Evolutionary conservation across 2,797 vertebrate genomes (phyloP).

Genomic region (Cyprinodon diabolis): DNA sequence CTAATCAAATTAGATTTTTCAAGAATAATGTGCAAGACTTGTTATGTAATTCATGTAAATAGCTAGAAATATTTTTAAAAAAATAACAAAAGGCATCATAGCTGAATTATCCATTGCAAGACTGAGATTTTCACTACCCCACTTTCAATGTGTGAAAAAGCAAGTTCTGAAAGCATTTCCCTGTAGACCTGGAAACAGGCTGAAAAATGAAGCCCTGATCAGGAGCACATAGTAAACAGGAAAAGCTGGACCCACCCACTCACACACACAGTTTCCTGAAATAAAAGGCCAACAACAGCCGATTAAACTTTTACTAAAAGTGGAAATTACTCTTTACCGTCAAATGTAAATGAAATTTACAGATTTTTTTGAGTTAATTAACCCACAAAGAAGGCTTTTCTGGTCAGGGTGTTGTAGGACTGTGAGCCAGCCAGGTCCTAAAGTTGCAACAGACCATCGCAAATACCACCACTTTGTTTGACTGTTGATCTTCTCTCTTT

Average conservation of each 20-base stretch:
- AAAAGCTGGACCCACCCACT: conserved; percentile 39
- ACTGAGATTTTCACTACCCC: background rate
- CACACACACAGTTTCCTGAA: conserved; percentile 37
- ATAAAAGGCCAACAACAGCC: background rate
- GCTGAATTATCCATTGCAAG: background rate
- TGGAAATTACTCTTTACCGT: background rate
- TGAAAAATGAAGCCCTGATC: conserved; percentile 16
- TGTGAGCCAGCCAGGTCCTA: too few relatives aligned
- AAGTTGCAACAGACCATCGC: too few relatives aligned
- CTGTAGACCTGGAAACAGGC: conserved; percentile 21
- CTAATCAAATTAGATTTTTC: background rate
- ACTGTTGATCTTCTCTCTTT: too few relatives aligned
- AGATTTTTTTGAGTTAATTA: too few relatives aligned
- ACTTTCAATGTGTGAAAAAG: background rate
- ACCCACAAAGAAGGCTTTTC: too few relatives aligned
- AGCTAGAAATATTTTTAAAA: background rate
- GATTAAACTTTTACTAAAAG: background rate
- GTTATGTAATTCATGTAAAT: background rate
- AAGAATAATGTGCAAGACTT: background rate
- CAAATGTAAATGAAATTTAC: background rate
- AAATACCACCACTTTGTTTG: too few relatives aligned
- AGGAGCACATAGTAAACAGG: conserved; percentile 59
- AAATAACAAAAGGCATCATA: background rate
- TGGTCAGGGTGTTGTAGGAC: too few relatives aligned
- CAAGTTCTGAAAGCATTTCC: background rate